phyloP scores from a whole-genome alignment of 2,888 invertebrate genomes.

The Thecocarcelia acutangulata region DNA sequence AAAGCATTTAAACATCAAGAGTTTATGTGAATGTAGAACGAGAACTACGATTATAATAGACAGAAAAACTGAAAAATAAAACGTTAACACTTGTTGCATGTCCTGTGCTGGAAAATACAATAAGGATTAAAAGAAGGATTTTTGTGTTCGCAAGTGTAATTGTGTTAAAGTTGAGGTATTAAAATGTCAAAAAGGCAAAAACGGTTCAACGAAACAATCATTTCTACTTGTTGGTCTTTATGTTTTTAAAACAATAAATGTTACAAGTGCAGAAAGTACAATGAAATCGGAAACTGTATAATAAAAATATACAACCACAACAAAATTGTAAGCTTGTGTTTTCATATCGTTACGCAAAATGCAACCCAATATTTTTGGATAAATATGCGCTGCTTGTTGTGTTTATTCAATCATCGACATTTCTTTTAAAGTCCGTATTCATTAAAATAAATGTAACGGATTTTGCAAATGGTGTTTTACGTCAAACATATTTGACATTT shows the following conservation, averaged over 20 bases:
- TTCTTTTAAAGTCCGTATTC: too few species aligned
- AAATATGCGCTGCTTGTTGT: too few species aligned
- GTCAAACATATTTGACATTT: too few species aligned
- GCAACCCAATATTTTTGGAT: too few species aligned
- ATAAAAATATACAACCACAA: slow-evolving; percentile 1
- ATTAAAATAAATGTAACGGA: too few species aligned
- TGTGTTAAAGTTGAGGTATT: slow-evolving; percentile 61
- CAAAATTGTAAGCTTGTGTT: not conserved
- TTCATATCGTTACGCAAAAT: too few species aligned
- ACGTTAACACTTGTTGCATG: slow-evolving; percentile 65
- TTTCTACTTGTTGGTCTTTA: slow-evolving; percentile 1
- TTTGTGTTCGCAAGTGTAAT: slow-evolving; percentile 11
- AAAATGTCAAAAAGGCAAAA: slow-evolving; percentile 67
- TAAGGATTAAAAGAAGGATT: slow-evolving; percentile 41
- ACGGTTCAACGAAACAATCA: slow-evolving; percentile 58
- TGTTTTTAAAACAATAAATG: slow-evolving; percentile 51
- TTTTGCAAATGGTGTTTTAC: too few species aligned
- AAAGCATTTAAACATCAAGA: not conserved
- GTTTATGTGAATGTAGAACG: slow-evolving; percentile 33
- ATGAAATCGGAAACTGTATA: slow-evolving; percentile 10
- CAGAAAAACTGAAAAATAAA: slow-evolving; percentile 31
- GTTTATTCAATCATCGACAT: too few species aligned
- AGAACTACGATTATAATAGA: slow-evolving; percentile 11
- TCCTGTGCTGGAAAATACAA: slow-evolving; percentile 30
- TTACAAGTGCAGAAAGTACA: slow-evolving; percentile 50